These are phyloP conservation scores for Gobio gobio DNA, from an alignment of 2,113 vertebrate species.

Conservation along the genomic window DNA sequence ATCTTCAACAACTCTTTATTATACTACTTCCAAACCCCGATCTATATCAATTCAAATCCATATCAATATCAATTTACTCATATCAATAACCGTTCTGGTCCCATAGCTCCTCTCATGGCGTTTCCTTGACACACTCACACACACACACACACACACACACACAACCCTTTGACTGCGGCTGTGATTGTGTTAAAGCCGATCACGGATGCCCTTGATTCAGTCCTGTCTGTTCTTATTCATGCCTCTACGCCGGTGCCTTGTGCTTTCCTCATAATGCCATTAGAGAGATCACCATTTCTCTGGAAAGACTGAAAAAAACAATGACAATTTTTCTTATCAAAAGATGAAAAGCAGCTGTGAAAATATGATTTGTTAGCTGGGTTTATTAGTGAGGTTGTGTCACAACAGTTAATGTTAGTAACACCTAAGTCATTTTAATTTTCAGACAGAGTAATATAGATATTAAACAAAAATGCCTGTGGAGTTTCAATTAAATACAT, in stretches of 20 bases:
- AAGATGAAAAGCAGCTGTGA: neutral
- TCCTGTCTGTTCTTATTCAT: slow-evolving; percentile 81
- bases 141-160: slow-evolving; percentile 44
- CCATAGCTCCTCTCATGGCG: slow-evolving; percentile 80
- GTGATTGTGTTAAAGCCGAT: slow-evolving; percentile 91
- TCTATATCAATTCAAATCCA: slow-evolving; percentile 87
- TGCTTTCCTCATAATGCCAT: neutral
- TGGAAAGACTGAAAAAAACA: neutral
- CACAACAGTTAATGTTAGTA: neutral
- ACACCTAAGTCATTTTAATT: neutral
- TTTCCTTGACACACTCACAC: slow-evolving; percentile 68
- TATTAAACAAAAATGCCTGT: neutral
- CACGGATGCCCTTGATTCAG: slow-evolving; percentile 97
- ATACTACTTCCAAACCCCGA: slow-evolving; percentile 82
- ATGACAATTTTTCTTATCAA: neutral
- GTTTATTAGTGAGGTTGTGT: neutral
- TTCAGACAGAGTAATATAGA: neutral
- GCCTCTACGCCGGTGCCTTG: too few relatives aligned
- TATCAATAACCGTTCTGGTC: slow-evolving; percentile 94
- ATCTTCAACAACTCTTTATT: slow-evolving; percentile 78
- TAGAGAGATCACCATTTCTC: neutral
- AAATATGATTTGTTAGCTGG: neutral
- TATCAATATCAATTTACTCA: slow-evolving; percentile 98
- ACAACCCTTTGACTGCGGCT: slow-evolving; percentile 78
- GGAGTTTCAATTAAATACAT: slow-evolving; percentile 23